A percentile compares a stretch with the other conserved stretches of the same genome.
phyloP scores from a whole-genome alignment of 2,797 vertebrate species.

The Microctenopoma stevenorrisi region DNA sequence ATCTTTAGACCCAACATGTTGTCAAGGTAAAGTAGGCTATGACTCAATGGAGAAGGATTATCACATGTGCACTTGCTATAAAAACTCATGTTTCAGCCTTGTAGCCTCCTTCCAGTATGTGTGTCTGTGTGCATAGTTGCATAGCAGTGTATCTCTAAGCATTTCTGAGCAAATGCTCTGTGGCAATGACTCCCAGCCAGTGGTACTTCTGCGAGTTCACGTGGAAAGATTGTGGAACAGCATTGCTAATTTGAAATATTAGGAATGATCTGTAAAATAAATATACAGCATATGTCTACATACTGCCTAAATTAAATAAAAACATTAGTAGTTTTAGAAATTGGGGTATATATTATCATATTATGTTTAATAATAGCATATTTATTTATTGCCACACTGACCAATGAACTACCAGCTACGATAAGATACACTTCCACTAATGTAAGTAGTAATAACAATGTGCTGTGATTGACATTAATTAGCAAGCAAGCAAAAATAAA shows the following conservation, averaged over 20 bases:
- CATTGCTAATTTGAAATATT: neutral
- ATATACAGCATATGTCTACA: no score
- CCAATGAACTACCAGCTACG: neutral
- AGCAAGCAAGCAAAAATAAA: neutral
- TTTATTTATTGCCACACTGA: no score
- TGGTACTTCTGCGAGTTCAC: neutral
- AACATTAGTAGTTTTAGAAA: neutral
- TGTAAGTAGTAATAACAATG: neutral
- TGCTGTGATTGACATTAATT: neutral
- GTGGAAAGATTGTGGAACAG: neutral
- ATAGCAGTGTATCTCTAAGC: neutral
- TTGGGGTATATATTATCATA: neutral
- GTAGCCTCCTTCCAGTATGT: neutral
- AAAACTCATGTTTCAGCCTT: neutral
- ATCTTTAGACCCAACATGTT: neutral
- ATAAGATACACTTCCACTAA: neutral
- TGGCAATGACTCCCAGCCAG: no score
- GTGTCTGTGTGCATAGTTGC: slow-evolving; percentile 3
- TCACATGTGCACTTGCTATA: slow-evolving; percentile 1
- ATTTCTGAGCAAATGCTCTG: neutral
- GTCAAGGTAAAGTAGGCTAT: neutral
- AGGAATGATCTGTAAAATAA: no score
- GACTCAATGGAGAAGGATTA: slow-evolving; percentile 16
- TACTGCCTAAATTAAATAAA: neutral
- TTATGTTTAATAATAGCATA: neutral